Conservation (phyloP, 37 sponge, comb jelly and placozoan genomes). For the Chondrosia reniformis region DNA sequence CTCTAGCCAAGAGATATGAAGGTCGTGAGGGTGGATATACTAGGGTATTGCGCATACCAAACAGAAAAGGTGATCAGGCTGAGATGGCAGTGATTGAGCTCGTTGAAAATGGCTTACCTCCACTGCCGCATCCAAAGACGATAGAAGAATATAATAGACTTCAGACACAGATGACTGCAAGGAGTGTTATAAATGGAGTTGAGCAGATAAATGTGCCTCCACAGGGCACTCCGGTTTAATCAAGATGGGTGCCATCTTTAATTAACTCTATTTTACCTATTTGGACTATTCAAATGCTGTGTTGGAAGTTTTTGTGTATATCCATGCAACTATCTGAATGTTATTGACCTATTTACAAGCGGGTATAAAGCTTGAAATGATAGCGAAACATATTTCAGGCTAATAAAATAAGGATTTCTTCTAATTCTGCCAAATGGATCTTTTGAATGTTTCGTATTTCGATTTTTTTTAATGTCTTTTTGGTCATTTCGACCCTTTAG, state of each 20-base stretch:
- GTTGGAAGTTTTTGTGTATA: too few relatives aligned
- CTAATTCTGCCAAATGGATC: too few relatives aligned
- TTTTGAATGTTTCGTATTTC: too few relatives aligned
- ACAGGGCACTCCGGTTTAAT: slow-evolving; percentile 5
- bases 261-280: too few relatives aligned
- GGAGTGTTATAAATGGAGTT: not conserved
- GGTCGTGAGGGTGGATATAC: slow-evolving; percentile 77
- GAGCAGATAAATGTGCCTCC: slow-evolving; percentile 3
- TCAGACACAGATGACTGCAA: slow-evolving; percentile 13
- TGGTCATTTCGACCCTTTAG: too few relatives aligned
- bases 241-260: not conserved
- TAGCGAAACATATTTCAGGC: too few relatives aligned
- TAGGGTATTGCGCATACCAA: slow-evolving; percentile 63
- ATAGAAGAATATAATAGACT: not conserved
- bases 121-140: slow-evolving; percentile 17
- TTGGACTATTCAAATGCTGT: too few relatives aligned
- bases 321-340: too few relatives aligned
- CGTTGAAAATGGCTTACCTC: slow-evolving; percentile 58
- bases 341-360: too few relatives aligned
- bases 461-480: too few relatives aligned
- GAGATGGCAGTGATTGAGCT: slow-evolving; percentile 82
- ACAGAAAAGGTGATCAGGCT: slow-evolving; percentile 78
- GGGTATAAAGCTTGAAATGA: too few relatives aligned
- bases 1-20: slow-evolving; percentile 44
- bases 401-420: too few relatives aligned